Base-by-base conservation (phyloP, 2,888 invertebrate species). In the Platycheirus rosarum region DNA sequence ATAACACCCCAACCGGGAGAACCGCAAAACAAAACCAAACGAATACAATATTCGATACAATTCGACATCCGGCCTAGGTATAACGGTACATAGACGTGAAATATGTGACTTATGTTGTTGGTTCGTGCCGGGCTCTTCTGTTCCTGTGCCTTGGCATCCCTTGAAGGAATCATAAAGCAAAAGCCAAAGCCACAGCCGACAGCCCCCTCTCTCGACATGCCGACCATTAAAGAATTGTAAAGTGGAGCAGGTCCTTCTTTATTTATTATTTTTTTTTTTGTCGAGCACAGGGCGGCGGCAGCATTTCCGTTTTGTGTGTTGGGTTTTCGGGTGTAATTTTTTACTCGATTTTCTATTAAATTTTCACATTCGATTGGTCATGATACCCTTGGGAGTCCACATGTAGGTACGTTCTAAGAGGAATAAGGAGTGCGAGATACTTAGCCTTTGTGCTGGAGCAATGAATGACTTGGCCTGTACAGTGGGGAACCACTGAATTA, bases 291-390 rank as follows among this genome's bases (percentile, higher is more conserved):
- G 44, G 49, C 60, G 18, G 60, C 40, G 37, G 57, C 20, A 63
- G 53, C 51, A 76, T 57, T 60, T 68, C 65, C 71, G 80, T 76
- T 80, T 80, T 82, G 82, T 77, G 76, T 82, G 76, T 49, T n/a
- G 62, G 66, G 66, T 29, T 66, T 20, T 46, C 4, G 42, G 37
- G 11, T 13, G 18, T 40, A 23, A 11, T 14, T 55, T 69, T 63
- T 57, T 63, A 35, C 32, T 62, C 49, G 63, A 42, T 66, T 77
- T 82, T 82, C 77, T 77, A 82, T 82, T 82, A 82, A 82, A 82
- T 82, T 82, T 82, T 82, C 68, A 82, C 82, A 82, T 82, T 76
- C 82, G 77, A 82, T 82, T 82, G 77, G 77, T 77, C 82, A 77
- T 77, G 77, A 73, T 77, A 73, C 82, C 82, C 77, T 23, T 73